Percentiles rank a stretch among this genome's conserved stretches.
Conservation (phyloP, 2,113 vertebrate genomes). For the Lanius ludovicianus region DNA sequence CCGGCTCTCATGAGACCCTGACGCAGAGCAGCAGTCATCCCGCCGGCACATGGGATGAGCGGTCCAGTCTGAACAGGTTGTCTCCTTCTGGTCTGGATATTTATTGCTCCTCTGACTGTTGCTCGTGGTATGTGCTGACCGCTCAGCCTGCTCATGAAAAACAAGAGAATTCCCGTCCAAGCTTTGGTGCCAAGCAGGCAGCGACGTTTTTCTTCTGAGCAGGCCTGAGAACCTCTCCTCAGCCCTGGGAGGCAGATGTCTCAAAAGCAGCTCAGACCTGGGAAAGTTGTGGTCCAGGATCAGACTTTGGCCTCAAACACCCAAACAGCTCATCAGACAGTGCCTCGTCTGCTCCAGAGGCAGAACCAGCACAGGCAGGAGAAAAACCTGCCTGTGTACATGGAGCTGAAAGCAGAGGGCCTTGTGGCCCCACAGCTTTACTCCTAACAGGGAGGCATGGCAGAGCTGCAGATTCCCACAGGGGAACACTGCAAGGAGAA, state of each 20-base stretch:
- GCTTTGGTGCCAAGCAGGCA: conserved; percentile 1
- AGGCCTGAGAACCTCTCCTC: conserved; percentile 30
- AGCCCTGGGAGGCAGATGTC: conserved; percentile 44
- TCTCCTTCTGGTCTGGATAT: conserved; percentile 62
- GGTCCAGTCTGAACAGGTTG: conserved; percentile 54
- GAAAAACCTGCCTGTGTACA: fast-evolving
- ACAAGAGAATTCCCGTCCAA: conserved; percentile 55
- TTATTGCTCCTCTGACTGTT: conserved; percentile 63
- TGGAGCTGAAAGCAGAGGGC: not conserved
- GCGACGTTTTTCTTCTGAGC: not conserved
- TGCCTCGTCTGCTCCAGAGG: not conserved
- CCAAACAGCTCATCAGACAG: not conserved
- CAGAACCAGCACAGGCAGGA: not conserved
- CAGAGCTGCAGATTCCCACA: not conserved
- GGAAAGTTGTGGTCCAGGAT: not conserved
- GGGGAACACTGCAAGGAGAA: not conserved
- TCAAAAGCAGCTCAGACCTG: conserved; percentile 9
- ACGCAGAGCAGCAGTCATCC: not conserved
- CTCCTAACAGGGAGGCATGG: not conserved
- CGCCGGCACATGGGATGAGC: not conserved
- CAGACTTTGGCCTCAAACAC: not conserved
- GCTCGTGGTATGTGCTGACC: conserved; percentile 63
- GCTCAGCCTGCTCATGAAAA: conserved; percentile 39
- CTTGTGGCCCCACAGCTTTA: not conserved
- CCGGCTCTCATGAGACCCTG: not conserved